A percentile compares a stretch with the other conserved stretches of the same genome.
phyloP scores from a whole-genome alignment of 2,888 invertebrate species.

The Carterocephalus palaemon region DNA sequence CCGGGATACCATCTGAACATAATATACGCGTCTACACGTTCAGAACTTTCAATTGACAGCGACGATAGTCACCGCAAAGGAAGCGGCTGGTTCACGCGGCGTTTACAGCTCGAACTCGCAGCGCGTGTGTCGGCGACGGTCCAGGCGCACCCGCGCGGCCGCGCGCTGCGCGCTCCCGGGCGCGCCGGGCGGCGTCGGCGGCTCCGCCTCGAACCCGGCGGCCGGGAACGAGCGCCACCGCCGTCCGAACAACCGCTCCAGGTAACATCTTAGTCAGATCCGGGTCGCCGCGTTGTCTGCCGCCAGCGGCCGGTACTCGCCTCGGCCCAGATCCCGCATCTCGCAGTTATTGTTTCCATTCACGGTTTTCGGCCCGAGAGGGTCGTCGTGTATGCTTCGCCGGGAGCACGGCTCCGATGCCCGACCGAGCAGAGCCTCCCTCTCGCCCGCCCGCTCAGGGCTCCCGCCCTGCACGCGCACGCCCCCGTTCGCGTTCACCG shows the following conservation, averaged over 20 bases:
- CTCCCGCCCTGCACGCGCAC: slow-evolving; percentile 78
- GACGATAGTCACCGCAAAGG: slow-evolving; percentile 34
- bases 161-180: slow-evolving; percentile 41
- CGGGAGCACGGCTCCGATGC: slow-evolving; percentile 69
- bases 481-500: slow-evolving; percentile 79
- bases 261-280: slow-evolving; percentile 87
- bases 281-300: slow-evolving; percentile 77
- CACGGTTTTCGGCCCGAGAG: slow-evolving; percentile 80
- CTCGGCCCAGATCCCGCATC: slow-evolving; percentile 83
- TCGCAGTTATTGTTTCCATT: slow-evolving; percentile 90
- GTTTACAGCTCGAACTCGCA: slow-evolving; percentile 73
- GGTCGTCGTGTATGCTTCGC: slow-evolving; percentile 66
- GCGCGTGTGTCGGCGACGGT: slow-evolving; percentile 72
- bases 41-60: slow-evolving; percentile 53
- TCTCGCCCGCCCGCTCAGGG: slow-evolving; percentile 77
- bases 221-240: slow-evolving; percentile 76
- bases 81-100: slow-evolving; percentile 30
- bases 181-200: slow-evolving; percentile 48
- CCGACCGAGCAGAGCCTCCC: slow-evolving; percentile 77
- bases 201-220: slow-evolving; percentile 61
- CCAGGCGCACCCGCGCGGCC: slow-evolving; percentile 63
- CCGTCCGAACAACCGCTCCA: slow-evolving; percentile 84
- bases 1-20: slow-evolving; percentile 44
- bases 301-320: slow-evolving; percentile 73
- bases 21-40: slow-evolving; percentile 44